Conservation (phyloP, 2,797 vertebrate genomes). For the Huso huso region DNA sequence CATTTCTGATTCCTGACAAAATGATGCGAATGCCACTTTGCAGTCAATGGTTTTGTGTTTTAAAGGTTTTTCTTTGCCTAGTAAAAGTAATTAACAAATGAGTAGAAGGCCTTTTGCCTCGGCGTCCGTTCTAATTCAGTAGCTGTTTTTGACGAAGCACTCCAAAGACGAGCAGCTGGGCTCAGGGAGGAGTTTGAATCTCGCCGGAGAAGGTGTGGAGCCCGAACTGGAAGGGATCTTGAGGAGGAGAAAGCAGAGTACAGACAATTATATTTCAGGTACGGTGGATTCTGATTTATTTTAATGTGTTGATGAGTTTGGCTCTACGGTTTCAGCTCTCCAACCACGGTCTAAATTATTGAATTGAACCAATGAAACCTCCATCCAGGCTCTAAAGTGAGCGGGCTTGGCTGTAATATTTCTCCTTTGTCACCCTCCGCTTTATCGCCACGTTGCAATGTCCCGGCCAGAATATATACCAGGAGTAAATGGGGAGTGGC, state of each 20-base stretch:
- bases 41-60: background rate
- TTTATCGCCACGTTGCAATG: background rate
- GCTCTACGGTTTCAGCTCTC: background rate
- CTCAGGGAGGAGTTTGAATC: background rate
- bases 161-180: background rate
- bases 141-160: background rate
- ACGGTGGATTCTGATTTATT: background rate
- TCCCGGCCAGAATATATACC: no score
- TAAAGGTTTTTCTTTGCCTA: background rate
- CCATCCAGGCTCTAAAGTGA: no score
- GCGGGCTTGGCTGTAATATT: no score
- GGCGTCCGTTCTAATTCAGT: background rate
- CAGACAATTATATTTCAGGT: conserved; percentile 14
- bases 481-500: no score
- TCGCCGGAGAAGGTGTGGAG: background rate
- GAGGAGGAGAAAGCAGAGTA: conserved; percentile 10
- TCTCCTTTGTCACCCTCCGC: no score
- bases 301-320: background rate
- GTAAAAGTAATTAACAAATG: background rate
- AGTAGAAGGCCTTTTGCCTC: background rate
- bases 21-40: no score
- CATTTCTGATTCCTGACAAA: no score
- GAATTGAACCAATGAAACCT: no score
- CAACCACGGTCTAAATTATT: no score
- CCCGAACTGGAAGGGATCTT: conserved; percentile 18